Conservation (phyloP, 1,140 invertebrate species). For the Philotrypesis tridentata region DNA sequence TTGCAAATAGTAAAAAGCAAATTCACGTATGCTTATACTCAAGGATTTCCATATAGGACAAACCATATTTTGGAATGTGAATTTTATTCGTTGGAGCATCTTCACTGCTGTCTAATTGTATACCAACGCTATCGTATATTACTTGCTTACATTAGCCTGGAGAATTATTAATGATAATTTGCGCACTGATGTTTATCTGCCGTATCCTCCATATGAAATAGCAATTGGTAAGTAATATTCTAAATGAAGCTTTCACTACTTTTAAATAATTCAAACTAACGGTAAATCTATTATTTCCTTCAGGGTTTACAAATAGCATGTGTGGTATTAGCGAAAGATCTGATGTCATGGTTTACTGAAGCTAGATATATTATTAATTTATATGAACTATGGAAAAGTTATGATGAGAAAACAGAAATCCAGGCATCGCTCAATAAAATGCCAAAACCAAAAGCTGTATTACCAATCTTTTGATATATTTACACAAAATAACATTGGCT, state of each 20-base stretch:
- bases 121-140: slow-evolving; percentile 98
- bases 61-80: no score
- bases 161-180: slow-evolving; percentile 97
- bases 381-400: slow-evolving; percentile 98
- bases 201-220: slow-evolving; percentile 98
- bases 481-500: no score
- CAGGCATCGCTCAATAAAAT: slow-evolving; percentile 92
- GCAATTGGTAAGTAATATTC: slow-evolving; percentile 82
- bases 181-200: slow-evolving; percentile 94
- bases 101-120: slow-evolving; percentile 98
- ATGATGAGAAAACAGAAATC: slow-evolving; percentile 99
- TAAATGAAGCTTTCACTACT: background rate
- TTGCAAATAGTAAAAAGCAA: slow-evolving; percentile 92
- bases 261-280: slow-evolving; percentile 20
- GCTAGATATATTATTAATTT: slow-evolving; percentile 93
- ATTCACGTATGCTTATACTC: slow-evolving; percentile 94
- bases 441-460: slow-evolving; percentile 96
- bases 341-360: slow-evolving; percentile 98
- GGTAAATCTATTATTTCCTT: slow-evolving; percentile 56
- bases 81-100: no score
- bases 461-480: no score
- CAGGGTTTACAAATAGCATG: slow-evolving; percentile 96
- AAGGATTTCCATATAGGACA: no score
- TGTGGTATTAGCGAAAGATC: slow-evolving; percentile 95
- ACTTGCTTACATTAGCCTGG: slow-evolving; percentile 90